These are phyloP conservation scores for Meliscaeva auricollis DNA, from an alignment of 2,888 invertebrate genomes.

Conservation along the genomic window DNA sequence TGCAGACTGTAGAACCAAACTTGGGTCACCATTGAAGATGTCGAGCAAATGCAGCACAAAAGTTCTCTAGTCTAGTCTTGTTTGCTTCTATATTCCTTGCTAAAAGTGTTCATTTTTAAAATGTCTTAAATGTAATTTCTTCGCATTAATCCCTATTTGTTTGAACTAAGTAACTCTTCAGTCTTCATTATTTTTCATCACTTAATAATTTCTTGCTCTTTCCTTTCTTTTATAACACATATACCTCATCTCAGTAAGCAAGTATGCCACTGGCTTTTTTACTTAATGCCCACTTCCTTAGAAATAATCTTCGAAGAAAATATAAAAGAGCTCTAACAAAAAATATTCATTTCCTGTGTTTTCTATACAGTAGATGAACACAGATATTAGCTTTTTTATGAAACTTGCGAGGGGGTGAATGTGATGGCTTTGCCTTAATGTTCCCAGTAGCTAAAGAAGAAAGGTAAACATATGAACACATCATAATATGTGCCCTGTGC, in stretches of 20 bases:
- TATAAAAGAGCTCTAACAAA: neutral
- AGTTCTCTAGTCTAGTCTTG: too few species aligned
- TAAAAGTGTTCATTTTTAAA: too few species aligned
- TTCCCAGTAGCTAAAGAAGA: neutral
- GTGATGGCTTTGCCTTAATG: neutral
- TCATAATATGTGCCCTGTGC: neutral
- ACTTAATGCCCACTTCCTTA: conserved; percentile 23
- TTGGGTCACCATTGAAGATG: too few species aligned
- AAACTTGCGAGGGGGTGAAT: neutral
- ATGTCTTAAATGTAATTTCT: neutral
- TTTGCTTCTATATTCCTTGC: too few species aligned
- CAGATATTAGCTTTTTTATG: conserved; percentile 30
- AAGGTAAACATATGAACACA: conserved; percentile 31
- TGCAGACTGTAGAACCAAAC: too few species aligned
- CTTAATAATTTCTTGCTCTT: conserved; percentile 14
- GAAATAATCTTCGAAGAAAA: conserved; percentile 11
- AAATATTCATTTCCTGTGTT: conserved; percentile 33
- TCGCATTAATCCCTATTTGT: conserved; percentile 2
- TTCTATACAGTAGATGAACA: conserved; percentile 26
- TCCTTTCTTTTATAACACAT: neutral
- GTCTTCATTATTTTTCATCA: neutral
- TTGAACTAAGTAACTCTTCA: conserved; percentile 10
- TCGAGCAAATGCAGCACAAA: too few species aligned
- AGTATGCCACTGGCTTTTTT: conserved; percentile 6
- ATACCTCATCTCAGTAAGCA: conserved; percentile 24